Evolutionary conservation across 2,888 invertebrate genomes (phyloP).

Genomic region (Pristionchus arcanus): DNA sequence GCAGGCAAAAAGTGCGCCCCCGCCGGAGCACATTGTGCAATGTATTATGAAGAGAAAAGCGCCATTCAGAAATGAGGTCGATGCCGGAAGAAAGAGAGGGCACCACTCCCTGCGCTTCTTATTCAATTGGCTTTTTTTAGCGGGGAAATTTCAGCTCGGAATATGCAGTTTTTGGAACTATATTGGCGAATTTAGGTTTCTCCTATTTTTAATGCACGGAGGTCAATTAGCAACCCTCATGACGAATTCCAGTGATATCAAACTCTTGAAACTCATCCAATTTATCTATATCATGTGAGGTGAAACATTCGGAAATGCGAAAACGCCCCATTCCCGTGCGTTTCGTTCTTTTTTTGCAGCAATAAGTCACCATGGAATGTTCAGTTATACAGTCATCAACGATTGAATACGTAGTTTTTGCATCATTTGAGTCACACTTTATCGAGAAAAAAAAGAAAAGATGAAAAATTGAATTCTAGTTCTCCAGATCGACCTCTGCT

Average conservation of each 20-base stretch:
- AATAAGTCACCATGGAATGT: neutral
- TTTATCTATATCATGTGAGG: too few species aligned
- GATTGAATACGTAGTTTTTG: neutral
- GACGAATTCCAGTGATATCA: too few species aligned
- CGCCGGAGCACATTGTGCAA: neutral
- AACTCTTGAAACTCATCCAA: too few species aligned
- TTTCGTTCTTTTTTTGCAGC: neutral
- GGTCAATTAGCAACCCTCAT: too few species aligned
- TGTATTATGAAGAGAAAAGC: neutral
- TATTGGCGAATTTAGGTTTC: too few species aligned
- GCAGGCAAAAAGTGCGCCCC: neutral
- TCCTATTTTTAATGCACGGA: too few species aligned
- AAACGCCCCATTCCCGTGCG: too few species aligned
- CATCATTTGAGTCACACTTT: neutral
- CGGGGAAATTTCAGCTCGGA: too few species aligned
- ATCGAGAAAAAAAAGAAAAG: neutral
- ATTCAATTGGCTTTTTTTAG: too few species aligned
- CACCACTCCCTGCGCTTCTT: conserved; percentile 8
- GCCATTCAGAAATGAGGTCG: neutral
- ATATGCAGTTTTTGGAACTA: too few species aligned
- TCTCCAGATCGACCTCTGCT: neutral
- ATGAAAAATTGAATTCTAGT: neutral
- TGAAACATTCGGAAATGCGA: too few species aligned
- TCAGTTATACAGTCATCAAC: neutral
- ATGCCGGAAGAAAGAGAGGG: conserved; percentile 2